Evolutionary conservation across 2,888 invertebrate species (phyloP), one percentile per base, ranked within the genome.

Genomic region (Ashinkailepas kermadecensis): DNA sequence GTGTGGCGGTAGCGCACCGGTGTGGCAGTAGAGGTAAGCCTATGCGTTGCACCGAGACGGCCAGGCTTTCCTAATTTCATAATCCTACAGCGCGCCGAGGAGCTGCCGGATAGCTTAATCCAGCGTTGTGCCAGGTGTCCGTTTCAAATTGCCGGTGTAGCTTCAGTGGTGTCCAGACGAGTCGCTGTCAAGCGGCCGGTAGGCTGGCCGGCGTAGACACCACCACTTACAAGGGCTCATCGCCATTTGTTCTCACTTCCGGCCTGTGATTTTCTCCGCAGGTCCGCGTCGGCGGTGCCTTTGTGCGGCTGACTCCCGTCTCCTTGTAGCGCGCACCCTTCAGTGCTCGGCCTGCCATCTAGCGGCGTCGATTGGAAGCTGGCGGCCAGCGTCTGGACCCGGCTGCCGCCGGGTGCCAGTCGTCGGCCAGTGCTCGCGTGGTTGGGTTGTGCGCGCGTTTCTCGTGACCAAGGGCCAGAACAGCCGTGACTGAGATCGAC

Each of bases 211-310:
- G 13, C 70, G 25, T 4, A 0, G 70, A 70, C 12, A 70, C 7
- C 70, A 70, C 70, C 70, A 39, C 39, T 70, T 70, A 39, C 8
- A 25, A 70, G 39, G 39, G 70, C 70, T 15, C 39, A 70, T 70
- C 70, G 70, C 70, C 39, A 70, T 70, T 39, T 70, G 25, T n/a
- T 56, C 54, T 8, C 74, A 74, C 74, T 74, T 74, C 74, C 74
- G 74, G 74, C 56, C 74, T 56, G 74, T 74, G 74, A 74, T 74
- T 74, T 74, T 74, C 56, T 21, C 74, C 7, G 74, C 10, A 56
- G 74, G 74, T 56, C 18, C 9, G 10, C 56, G 74, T 54, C 74
- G 74, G 74, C 74, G 74, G 74, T 21, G 21, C 56, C 74, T 74
- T 74, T 74, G 56, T 74, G 18, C 8, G 21, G 2, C 18, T 74